These are phyloP conservation scores for Hemiprocne comata DNA, from an alignment of 2,113 vertebrate species.

Conservation along the genomic window DNA sequence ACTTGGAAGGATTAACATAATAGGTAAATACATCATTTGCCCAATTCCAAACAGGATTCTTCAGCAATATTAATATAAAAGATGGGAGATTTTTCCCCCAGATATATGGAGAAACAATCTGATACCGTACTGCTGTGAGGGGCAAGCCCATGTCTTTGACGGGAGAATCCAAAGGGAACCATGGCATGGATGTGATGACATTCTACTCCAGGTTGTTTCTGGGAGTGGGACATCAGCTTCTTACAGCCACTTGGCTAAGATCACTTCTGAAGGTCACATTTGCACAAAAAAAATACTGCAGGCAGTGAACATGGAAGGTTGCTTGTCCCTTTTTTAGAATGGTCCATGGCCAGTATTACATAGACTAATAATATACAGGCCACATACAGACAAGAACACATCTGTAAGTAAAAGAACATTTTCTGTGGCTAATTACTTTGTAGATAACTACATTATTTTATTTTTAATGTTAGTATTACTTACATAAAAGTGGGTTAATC, in stretches of 20 bases:
- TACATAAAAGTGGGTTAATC: background rate
- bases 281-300: accelerated
- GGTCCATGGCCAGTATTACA: background rate
- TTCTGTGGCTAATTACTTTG: background rate
- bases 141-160: background rate
- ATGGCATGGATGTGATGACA: background rate
- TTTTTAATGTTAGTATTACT: conserved; percentile 2
- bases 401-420: background rate
- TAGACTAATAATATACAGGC: background rate
- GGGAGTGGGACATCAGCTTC: background rate
- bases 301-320: background rate
- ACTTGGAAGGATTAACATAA: background rate
- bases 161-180: background rate
- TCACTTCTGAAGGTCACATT: background rate
- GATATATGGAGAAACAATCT: background rate
- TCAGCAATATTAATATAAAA: background rate
- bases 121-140: background rate
- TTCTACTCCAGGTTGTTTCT: background rate
- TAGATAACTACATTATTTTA: background rate
- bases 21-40: background rate
- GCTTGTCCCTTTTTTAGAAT: background rate
- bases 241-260: background rate
- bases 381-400: background rate
- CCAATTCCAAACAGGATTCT: background rate
- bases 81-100: background rate